Base-by-base conservation (phyloP, 2,113 vertebrate genomes). In the Charadrius vociferus region DNA sequence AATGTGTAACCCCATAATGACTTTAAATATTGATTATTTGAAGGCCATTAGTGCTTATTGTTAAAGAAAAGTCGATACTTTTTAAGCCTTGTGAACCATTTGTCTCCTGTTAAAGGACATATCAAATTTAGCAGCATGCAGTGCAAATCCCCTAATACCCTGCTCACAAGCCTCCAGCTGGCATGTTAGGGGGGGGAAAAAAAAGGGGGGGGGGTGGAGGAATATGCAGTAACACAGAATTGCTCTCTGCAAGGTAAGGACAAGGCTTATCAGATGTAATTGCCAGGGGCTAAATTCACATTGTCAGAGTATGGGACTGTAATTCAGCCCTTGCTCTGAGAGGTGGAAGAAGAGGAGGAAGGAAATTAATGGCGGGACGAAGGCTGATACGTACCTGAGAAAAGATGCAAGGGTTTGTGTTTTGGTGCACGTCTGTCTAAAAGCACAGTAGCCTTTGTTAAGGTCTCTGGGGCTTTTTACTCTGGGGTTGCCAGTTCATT, bases 51-150 rank as follows among this genome's bases (percentile, higher is more conserved):
- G 99, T 98, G 98, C 98, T 98, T 99, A 99, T 99, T 99, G 99
- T 99, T 99, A 99, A 99, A 98, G 99, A 99, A 99, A 99, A 99
- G 99, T 99, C 99, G 96, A 99, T 99, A 98, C 98, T 98, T 98
- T 99, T 98, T 98, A 98, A 99, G 98, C 98, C 98, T 98, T 86
- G 98, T 95, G 98, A 98, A 98, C 98, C 98, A 99, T 99, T 99
- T 98, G 98, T 99, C 98, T 99, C 98, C 98, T 98, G 98, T 98
- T 99, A 99, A 99, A 99, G 98, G 98, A 98, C 98, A 98, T 98
- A 98, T 98, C 98, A 98, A 98, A 98, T 98, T 99, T 98, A 98
- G 98, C 98, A 98, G 98, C 98, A 96, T 98, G 98, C 99, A 98
- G 99, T 98, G 98, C 98, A 99, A 98, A 97, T 95, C 96, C 95